These are phyloP conservation scores for Caradrina kadenii DNA, from an alignment of 2,888 invertebrate genomes.

Conservation along the genomic window DNA sequence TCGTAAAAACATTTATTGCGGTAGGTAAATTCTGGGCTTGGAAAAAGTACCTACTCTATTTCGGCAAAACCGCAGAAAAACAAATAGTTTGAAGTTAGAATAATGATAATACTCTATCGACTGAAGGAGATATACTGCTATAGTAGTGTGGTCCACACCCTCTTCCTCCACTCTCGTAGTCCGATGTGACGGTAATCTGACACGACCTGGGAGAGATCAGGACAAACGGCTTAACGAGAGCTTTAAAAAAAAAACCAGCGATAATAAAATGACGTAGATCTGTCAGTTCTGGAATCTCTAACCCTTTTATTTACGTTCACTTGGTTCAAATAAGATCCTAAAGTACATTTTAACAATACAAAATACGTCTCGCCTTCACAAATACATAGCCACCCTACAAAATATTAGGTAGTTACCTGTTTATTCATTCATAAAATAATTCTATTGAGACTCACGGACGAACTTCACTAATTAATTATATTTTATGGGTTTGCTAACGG, in stretches of 20 bases:
- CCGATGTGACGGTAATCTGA: too few relatives aligned
- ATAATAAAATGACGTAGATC: too few relatives aligned
- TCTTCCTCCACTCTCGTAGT: too few relatives aligned
- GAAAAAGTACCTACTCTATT: neutral
- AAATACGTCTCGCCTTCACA: constrained; percentile 18
- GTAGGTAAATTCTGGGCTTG: neutral
- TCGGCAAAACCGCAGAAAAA: neutral
- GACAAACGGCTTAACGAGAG: too few relatives aligned
- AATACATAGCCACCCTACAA: constrained; percentile 52
- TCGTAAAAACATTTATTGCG: neutral
- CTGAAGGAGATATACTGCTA: too few relatives aligned
- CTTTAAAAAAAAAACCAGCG: too few relatives aligned
- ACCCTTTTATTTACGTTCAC: too few relatives aligned
- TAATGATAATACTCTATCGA: neutral
- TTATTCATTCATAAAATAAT: constrained; percentile 65
- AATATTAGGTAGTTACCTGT: constrained; percentile 51
- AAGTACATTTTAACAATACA: neutral
- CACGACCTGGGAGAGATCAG: too few relatives aligned
- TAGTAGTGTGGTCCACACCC: too few relatives aligned
- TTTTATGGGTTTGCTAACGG: constrained; percentile 66
- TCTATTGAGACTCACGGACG: constrained; percentile 54
- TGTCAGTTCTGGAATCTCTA: too few relatives aligned
- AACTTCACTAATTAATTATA: constrained; percentile 69
- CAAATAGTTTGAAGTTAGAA: neutral
- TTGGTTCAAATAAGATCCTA: too few relatives aligned